Conservation (phyloP, 2,888 invertebrate genomes). For the Cacoxenus indagator region DNA sequence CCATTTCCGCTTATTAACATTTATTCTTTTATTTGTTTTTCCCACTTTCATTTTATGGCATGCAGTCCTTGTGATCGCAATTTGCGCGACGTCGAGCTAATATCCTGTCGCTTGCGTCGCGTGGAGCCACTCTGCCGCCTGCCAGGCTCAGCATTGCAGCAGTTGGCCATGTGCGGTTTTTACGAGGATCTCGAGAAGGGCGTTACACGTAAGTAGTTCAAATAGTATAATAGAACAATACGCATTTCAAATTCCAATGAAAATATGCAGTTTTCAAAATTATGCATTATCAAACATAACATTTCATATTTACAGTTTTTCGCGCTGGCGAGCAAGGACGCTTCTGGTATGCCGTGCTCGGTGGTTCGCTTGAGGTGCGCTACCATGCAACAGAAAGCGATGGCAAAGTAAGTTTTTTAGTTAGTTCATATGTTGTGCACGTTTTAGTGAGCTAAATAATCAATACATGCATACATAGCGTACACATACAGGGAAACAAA, state of each 20-base stretch:
- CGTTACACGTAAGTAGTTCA: constrained; percentile 78
- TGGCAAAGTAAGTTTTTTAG: constrained; percentile 73
- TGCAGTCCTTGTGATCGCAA: constrained; percentile 81
- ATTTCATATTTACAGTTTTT: constrained; percentile 74
- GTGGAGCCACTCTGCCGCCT: constrained; percentile 77
- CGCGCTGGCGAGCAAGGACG: constrained; percentile 83
- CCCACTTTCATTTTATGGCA: too few relatives aligned
- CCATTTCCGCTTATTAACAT: neutral
- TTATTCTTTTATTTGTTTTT: neutral
- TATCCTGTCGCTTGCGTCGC: constrained; percentile 77
- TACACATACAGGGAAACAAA: neutral
- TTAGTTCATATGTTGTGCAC: neutral
- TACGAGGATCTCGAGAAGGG: constrained; percentile 84
- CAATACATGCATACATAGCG: neutral
- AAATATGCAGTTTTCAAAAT: constrained; percentile 11
- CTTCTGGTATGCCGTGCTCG: constrained; percentile 84
- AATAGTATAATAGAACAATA: constrained; percentile 3
- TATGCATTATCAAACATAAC: constrained; percentile 15
- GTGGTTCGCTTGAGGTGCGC: constrained; percentile 80
- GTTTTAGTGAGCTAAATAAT: neutral
- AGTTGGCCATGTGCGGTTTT: constrained; percentile 81
- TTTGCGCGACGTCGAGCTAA: constrained; percentile 80
- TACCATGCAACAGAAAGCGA: constrained; percentile 74
- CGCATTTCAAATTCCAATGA: neutral
- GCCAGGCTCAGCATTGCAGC: constrained; percentile 79